Percentiles rank a stretch among this genome's conserved stretches.
Conservation (phyloP, 2,888 invertebrate species). For the Stramonita haemastoma region DNA sequence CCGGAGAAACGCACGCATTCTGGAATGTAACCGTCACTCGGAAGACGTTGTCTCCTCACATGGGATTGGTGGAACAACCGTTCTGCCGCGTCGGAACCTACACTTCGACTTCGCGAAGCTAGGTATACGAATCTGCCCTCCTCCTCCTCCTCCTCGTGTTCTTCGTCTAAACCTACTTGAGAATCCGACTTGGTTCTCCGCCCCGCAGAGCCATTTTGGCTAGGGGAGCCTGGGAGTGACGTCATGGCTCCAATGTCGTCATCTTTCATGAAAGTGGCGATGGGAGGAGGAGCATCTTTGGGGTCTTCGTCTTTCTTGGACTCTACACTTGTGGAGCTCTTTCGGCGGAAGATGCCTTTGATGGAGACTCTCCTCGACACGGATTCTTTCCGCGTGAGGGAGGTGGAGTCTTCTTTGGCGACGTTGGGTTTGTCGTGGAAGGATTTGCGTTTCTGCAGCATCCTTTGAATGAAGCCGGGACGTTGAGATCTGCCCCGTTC, state of each 20-base stretch:
- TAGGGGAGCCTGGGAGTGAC: constrained; percentile 37
- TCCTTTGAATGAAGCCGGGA: constrained; percentile 63
- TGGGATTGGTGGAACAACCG: background rate
- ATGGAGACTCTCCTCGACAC: constrained; percentile 49
- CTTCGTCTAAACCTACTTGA: background rate
- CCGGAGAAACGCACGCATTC: constrained; percentile 44
- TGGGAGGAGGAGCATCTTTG: constrained; percentile 49
- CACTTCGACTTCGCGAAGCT: background rate
- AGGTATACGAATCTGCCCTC: background rate
- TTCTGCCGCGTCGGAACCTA: background rate
- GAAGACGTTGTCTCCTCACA: background rate
- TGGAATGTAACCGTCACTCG: background rate
- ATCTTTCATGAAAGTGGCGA: constrained; percentile 45
- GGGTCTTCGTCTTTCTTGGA: background rate
- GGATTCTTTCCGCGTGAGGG: constrained; percentile 28
- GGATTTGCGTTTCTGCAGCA: constrained; percentile 62
- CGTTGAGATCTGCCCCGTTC: constrained; percentile 51
- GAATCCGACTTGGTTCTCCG: constrained; percentile 15
- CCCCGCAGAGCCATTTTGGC: background rate
- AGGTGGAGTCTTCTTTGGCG: background rate
- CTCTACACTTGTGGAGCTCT: constrained; percentile 32
- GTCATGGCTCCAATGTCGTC: constrained; percentile 50
- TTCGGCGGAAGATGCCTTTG: constrained; percentile 50
- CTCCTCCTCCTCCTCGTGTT: background rate
- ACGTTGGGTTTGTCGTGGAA: constrained; percentile 30